Evolutionary conservation across 2,888 invertebrate species (phyloP).

Genomic region (Tipula vernalis): DNA sequence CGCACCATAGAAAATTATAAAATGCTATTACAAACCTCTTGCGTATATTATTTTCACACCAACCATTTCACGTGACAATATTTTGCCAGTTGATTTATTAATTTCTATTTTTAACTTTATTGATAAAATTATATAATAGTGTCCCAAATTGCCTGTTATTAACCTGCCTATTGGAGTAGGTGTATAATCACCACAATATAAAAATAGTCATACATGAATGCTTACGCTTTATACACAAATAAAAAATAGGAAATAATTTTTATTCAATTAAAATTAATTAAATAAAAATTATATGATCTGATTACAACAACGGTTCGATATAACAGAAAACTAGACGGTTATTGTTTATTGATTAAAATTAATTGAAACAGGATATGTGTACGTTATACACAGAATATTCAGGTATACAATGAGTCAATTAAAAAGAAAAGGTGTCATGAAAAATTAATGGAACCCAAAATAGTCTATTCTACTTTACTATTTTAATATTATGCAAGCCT

Average conservation of each 20-base stretch:
- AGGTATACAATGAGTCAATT: not conserved
- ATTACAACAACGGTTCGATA: not conserved
- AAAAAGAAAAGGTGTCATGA: not conserved
- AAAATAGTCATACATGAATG: not conserved
- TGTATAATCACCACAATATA: not conserved
- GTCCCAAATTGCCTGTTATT: not conserved
- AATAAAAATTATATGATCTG: not conserved
- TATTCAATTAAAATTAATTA: conserved; percentile 4
- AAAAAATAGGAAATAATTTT: not conserved
- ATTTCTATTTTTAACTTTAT: not conserved
- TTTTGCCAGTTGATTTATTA: not conserved
- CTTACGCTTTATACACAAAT: not conserved
- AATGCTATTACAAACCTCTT: not conserved
- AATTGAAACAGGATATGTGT: not conserved
- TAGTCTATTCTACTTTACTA: not conserved
- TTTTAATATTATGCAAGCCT: not conserved
- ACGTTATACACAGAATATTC: too few species aligned
- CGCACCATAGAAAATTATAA: not conserved
- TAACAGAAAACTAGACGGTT: not conserved
- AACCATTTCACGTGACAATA: not conserved
- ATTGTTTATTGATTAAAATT: not conserved
- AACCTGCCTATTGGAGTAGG: not conserved
- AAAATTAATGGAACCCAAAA: not conserved
- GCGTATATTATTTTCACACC: not conserved
- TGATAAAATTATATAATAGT: not conserved